Evolutionary conservation across 2,888 invertebrate species (phyloP).

Genomic region (Phlogophora meticulosa): DNA sequence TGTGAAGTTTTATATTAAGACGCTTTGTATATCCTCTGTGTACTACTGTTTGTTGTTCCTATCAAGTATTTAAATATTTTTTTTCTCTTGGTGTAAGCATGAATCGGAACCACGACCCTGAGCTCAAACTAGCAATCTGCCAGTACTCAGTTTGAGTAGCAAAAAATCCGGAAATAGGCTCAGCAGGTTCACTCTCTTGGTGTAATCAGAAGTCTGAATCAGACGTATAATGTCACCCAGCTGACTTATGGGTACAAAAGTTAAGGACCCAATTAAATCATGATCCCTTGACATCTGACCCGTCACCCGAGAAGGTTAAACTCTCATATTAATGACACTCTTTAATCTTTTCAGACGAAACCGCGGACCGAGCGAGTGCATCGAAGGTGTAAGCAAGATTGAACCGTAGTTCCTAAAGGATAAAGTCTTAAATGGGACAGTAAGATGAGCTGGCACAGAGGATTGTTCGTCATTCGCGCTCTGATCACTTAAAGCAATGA

Average conservation of each 20-base stretch:
- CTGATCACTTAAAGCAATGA: constrained; percentile 73
- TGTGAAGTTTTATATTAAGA: no score
- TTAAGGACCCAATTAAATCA: constrained; percentile 63
- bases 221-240: constrained; percentile 12
- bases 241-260: constrained; percentile 47
- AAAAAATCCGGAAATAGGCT: constrained; percentile 32
- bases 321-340: constrained; percentile 53
- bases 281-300: constrained; percentile 65
- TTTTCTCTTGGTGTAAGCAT: not conserved
- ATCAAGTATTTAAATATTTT: no score
- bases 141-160: not conserved
- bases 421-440: constrained; percentile 57
- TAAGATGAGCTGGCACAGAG: constrained; percentile 72
- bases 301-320: constrained; percentile 53
- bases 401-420: constrained; percentile 27
- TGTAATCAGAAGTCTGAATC: constrained; percentile 1
- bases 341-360: constrained; percentile 63
- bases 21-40: no score
- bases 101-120: not conserved
- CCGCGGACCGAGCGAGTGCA: constrained; percentile 12
- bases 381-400: constrained; percentile 31
- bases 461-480: constrained; percentile 62
- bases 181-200: not conserved
- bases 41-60: no score
- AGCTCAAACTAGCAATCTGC: not conserved